These are phyloP conservation scores for Andrena praecox DNA, from an alignment of 2,888 invertebrate species.

Conservation along the genomic window DNA sequence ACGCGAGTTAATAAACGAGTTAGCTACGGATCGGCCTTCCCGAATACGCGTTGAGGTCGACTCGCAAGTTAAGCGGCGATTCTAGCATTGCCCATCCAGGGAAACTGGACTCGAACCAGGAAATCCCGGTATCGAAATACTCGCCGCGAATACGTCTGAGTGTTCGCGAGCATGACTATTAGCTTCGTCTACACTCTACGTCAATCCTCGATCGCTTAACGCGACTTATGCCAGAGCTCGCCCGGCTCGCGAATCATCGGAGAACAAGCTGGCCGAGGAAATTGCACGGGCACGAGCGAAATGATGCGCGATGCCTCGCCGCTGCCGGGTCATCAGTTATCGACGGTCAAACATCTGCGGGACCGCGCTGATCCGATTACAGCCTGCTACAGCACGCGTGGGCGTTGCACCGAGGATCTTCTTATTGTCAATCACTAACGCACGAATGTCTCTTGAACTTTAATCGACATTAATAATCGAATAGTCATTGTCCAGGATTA, in stretches of 20 bases:
- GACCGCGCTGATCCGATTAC: background rate
- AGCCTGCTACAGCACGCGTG: background rate
- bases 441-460: too few species aligned
- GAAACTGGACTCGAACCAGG: background rate
- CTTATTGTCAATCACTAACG: too few species aligned
- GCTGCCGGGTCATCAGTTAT: slow-evolving; percentile 26
- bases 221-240: slow-evolving; percentile 20
- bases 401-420: too few species aligned
- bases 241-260: slow-evolving; percentile 27
- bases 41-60: background rate
- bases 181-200: slow-evolving; percentile 11
- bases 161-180: slow-evolving; percentile 13
- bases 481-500: too few species aligned
- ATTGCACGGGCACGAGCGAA: slow-evolving; percentile 16
- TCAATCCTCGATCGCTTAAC: slow-evolving; percentile 13
- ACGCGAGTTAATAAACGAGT: slow-evolving; percentile 29
- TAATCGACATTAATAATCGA: too few species aligned
- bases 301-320: slow-evolving; percentile 15
- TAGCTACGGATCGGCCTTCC: slow-evolving; percentile 5
- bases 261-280: slow-evolving; percentile 21
- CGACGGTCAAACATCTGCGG: background rate
- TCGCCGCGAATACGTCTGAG: background rate
- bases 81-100: background rate
- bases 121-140: background rate
- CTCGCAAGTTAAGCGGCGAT: background rate